Percentiles rank a stretch among this genome's conserved stretches.
Conservation (phyloP, 2,888 invertebrate genomes). For the Cyclophora punctaria region DNA sequence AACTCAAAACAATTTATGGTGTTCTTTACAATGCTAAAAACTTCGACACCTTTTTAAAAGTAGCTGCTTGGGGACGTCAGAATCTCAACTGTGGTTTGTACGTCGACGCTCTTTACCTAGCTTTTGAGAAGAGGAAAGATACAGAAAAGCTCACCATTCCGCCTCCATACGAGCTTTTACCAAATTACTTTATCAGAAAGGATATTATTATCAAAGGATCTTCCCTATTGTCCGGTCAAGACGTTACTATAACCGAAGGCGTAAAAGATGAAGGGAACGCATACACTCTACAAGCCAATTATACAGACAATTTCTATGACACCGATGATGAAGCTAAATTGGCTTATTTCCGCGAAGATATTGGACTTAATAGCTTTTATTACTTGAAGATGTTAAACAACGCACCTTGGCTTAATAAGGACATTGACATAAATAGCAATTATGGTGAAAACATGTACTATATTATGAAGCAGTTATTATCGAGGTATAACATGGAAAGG, state of each 20-base stretch:
- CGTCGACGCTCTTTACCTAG: conserved; percentile 75
- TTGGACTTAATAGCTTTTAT: conserved; percentile 80
- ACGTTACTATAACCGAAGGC: conserved; percentile 33
- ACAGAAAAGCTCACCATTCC: conserved; percentile 76
- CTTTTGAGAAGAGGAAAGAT: conserved; percentile 74
- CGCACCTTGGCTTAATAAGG: conserved; percentile 72
- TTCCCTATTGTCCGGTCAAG: conserved; percentile 38
- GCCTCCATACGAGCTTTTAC: conserved; percentile 79
- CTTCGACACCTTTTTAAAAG: conserved; percentile 74
- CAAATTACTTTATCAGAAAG: conserved; percentile 78
- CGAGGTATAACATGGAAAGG: conserved; percentile 82
- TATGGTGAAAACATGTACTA: conserved; percentile 79
- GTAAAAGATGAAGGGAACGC: conserved; percentile 52
- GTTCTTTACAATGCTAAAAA: conserved; percentile 73
- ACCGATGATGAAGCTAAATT: conserved; percentile 73
- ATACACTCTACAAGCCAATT: conserved; percentile 54
- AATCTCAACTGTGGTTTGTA: conserved; percentile 79
- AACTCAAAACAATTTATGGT: conserved; percentile 54
- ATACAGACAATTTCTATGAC: conserved; percentile 51
- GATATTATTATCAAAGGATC: conserved; percentile 72
- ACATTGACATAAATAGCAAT: conserved; percentile 46
- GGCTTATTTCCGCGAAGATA: conserved; percentile 82
- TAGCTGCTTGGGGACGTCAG: conserved; percentile 75
- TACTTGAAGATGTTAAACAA: conserved; percentile 71
- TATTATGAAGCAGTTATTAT: conserved; percentile 79